Conservation (phyloP, 2,113 vertebrate species). For the Pseudorectes ferrugineus region DNA sequence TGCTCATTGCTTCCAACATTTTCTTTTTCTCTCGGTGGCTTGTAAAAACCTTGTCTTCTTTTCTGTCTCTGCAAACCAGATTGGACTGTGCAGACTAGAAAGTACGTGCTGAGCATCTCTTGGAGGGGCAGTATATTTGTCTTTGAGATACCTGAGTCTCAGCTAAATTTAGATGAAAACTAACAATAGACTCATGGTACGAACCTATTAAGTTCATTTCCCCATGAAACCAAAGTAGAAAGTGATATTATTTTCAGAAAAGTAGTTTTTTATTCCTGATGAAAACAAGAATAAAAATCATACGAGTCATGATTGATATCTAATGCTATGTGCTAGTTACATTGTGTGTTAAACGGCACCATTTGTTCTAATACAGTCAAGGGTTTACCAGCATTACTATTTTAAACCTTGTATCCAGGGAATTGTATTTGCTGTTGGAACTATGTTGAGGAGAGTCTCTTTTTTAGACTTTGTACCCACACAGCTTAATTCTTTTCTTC, state of each 20-base stretch:
- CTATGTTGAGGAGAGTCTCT: not conserved
- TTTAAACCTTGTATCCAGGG: constrained; percentile 10
- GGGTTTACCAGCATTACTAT: not conserved
- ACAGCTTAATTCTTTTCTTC: not conserved
- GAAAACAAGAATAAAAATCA: not conserved
- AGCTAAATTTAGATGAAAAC: not conserved
- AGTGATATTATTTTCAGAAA: not conserved
- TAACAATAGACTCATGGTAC: not conserved
- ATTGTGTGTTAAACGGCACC: not conserved
- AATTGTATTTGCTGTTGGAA: not conserved
- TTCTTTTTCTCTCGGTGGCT: not conserved
- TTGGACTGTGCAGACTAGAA: not conserved
- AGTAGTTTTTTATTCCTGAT: not conserved
- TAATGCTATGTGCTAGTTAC: not conserved
- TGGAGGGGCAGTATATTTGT: not conserved
- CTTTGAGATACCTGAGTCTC: not conserved
- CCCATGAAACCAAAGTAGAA: not conserved
- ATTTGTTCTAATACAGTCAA: not conserved
- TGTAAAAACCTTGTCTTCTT: not conserved
- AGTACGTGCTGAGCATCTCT: not conserved
- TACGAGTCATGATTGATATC: not conserved
- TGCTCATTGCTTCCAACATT: not conserved
- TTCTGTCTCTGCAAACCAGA: not conserved
- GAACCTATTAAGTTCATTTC: not conserved
- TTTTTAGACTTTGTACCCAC: not conserved